Evolutionary conservation across 1,140 invertebrate species (phyloP).

Genomic region (Cydia splendana): DNA sequence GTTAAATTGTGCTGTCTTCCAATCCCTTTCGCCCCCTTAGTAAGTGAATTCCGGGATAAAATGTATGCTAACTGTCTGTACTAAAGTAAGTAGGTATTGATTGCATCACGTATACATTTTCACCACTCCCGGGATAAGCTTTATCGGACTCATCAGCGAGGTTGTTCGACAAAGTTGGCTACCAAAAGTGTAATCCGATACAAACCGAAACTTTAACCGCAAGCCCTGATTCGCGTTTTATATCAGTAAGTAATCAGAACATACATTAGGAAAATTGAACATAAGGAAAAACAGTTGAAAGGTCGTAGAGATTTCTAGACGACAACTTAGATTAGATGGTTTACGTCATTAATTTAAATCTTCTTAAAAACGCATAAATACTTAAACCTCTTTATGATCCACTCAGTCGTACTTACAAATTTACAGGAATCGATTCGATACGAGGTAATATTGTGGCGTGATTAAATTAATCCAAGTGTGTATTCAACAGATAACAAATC

Average conservation of each 20-base stretch:
- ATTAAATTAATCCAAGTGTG: not conserved
- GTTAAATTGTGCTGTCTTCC: too few relatives aligned
- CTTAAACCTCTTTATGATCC: not conserved
- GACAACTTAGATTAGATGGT: too few relatives aligned
- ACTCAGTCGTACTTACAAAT: not conserved
- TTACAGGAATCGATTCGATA: not conserved
- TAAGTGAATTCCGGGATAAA: too few relatives aligned
- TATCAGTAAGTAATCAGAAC: too few relatives aligned
- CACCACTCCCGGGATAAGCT: not conserved
- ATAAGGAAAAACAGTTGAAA: too few relatives aligned
- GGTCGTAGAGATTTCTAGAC: too few relatives aligned
- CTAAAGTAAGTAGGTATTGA: too few relatives aligned
- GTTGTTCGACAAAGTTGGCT: not conserved
- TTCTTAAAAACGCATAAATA: too few relatives aligned
- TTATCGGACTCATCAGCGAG: not conserved
- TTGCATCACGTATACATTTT: not conserved
- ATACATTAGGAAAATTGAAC: too few relatives aligned
- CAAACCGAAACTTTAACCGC: constrained; percentile 1
- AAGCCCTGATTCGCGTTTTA: not conserved
- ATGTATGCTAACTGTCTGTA: too few relatives aligned
- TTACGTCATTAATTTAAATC: too few relatives aligned
- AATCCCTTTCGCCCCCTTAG: too few relatives aligned
- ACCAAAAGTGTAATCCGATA: not conserved
- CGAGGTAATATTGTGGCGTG: not conserved
- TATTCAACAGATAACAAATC: not conserved